Base-by-base conservation (phyloP, 2,113 vertebrate genomes). In the Oreochromis aureus region DNA sequence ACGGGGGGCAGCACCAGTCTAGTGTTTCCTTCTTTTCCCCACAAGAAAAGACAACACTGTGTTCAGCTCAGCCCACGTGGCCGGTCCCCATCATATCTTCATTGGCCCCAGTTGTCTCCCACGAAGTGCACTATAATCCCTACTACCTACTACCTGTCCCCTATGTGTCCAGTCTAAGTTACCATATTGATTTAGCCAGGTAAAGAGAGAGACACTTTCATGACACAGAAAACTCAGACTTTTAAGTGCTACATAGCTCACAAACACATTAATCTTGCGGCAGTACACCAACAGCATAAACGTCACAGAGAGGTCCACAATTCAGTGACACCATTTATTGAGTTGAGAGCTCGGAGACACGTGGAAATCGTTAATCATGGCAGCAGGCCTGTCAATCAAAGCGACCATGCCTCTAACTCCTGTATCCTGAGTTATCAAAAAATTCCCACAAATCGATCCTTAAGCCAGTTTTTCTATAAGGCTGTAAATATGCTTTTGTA, bases 31-130 rank as follows among this genome's bases (percentile, higher is more conserved):
- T 5, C 13, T 59, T 6, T 30, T 18, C n/a, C 15, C 30, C 96
- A 80, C 93, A 48, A 76, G 9, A 30, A 76, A 48, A 76, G 44
- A 18, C 95, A 87, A 91, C 86, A 73, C 59, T 92, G n/a, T 91
- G 93, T 54, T 82, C 95, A 80, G 92, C 94, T 48, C 95, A 93
- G 63, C 44, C 94, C 15, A 89, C 85, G 63, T 89, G 96, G 32
- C 85, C 93, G 6, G 41, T 6, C 22, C 51, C 59, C 11, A 10
- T 3, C 4, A 18, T 82, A 44, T 34, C 87, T 79, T 91, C 89
- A 22, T 71, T 91, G 78, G 34, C 95, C 69, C 82, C 94, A 48
- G 30, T 95, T 6, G 83, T 86, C 10, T 54, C 56, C 58, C 93
- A 94, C 18, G 92, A 95, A 83, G 82, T 89, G 30, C 81, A 61